Conservation (phyloP, 2,113 vertebrate genomes). For the Rafetus swinhoei region DNA sequence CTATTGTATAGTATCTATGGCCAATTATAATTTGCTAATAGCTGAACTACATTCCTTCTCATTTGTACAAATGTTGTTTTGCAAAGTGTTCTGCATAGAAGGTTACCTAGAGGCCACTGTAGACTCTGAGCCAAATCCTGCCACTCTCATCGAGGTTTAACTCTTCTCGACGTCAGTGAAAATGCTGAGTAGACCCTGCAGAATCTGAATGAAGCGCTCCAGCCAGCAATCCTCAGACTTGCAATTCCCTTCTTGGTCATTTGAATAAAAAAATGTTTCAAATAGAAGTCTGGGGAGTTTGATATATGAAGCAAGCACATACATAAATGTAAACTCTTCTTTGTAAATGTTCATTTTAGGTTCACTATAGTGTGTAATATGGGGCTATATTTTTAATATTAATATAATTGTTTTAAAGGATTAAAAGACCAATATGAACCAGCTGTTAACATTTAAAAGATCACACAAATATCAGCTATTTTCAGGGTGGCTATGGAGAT, state of each 20-base stretch:
- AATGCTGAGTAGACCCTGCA: not conserved
- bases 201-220: not conserved
- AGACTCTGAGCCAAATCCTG: not conserved
- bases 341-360: not conserved
- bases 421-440: not conserved
- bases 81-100: not conserved
- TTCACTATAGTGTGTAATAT: not conserved
- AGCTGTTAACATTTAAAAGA: not conserved
- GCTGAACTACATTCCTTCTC: not conserved
- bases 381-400: not conserved
- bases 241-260: not conserved
- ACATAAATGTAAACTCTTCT: not conserved
- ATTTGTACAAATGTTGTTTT: not conserved
- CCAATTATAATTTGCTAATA: not conserved
- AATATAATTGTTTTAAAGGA: not conserved
- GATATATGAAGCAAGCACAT: not conserved
- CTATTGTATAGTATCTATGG: not conserved
- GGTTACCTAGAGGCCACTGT: not conserved
- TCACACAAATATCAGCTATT: not conserved
- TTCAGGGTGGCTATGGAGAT: not conserved
- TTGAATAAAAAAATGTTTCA: not conserved
- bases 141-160: not conserved
- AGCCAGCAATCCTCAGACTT: not conserved
- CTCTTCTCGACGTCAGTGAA: not conserved
- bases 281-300: not conserved